Evolutionary conservation across 1,140 invertebrate species (phyloP).

Genomic region (Homarus americanus): DNA sequence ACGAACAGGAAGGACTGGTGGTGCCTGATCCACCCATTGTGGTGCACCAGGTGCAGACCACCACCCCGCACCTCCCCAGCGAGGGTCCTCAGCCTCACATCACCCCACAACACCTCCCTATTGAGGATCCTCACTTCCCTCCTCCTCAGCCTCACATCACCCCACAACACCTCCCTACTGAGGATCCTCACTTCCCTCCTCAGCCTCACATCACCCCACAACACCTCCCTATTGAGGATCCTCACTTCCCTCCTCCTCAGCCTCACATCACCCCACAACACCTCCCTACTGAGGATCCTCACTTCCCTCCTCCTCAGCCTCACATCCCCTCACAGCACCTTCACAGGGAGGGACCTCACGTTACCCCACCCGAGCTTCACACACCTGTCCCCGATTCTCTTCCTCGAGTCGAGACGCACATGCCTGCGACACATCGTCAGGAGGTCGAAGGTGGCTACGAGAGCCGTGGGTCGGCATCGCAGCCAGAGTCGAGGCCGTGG

Average conservation of each 20-base stretch:
- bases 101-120: background rate
- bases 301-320: background rate
- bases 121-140: background rate
- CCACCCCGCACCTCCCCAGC: constrained; percentile 12
- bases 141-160: background rate
- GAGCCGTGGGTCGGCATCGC: background rate
- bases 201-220: background rate
- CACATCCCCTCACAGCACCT: background rate
- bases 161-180: background rate
- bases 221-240: background rate
- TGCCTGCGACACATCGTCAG: background rate
- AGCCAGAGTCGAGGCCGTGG: background rate
- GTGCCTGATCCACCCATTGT: background rate
- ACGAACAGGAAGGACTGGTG: background rate
- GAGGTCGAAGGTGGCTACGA: background rate
- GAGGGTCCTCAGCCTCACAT: background rate
- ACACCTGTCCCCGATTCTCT: background rate
- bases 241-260: background rate
- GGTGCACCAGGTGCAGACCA: constrained; percentile 31
- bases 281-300: background rate
- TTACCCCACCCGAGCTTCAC: background rate
- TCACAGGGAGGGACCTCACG: background rate
- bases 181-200: background rate
- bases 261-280: background rate
- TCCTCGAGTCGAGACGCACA: background rate